phyloP scores from a whole-genome alignment of 2,797 vertebrate genomes.

The Hozukius guyotensis region DNA sequence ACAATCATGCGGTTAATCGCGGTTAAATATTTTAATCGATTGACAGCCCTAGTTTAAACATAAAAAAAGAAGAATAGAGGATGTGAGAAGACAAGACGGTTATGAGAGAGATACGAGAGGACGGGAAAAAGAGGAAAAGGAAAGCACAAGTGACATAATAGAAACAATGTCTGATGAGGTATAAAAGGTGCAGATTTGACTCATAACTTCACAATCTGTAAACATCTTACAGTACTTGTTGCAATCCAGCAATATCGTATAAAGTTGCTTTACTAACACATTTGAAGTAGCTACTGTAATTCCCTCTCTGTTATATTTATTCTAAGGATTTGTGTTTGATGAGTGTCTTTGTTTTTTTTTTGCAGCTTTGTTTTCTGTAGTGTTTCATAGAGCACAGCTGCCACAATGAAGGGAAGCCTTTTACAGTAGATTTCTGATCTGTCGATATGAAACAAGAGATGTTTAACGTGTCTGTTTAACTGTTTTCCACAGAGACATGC shows the following conservation, averaged over 20 bases:
- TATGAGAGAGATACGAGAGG: slow-evolving; percentile 22
- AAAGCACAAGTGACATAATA: slow-evolving; percentile 10
- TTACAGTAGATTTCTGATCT: slow-evolving; percentile 51
- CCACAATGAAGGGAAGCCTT: not conserved
- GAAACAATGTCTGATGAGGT: slow-evolving; percentile 5
- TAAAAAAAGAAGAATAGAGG: slow-evolving; percentile 48
- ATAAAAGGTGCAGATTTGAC: slow-evolving; percentile 8
- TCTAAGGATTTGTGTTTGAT: slow-evolving; percentile 28
- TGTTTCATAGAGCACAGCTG: slow-evolving; percentile 18
- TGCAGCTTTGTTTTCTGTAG: slow-evolving; percentile 48
- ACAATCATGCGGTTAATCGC: too few species aligned
- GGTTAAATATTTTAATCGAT: too few species aligned
- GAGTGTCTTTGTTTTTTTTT: slow-evolving; percentile 32
- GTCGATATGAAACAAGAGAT: slow-evolving; percentile 54
- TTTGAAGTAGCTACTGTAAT: not conserved
- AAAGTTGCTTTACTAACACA: slow-evolving; percentile 1
- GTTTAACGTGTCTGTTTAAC: slow-evolving; percentile 57
- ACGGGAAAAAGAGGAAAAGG: slow-evolving; percentile 9
- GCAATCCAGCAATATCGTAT: not conserved
- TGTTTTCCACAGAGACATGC: slow-evolving; percentile 55
- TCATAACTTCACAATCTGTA: not conserved
- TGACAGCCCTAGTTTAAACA: slow-evolving; percentile 7
- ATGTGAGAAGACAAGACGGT: slow-evolving; percentile 53
- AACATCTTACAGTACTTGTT: slow-evolving; percentile 18
- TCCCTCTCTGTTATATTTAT: slow-evolving; percentile 10